Conservation (phyloP, 2,797 vertebrate species). For the Mareca penelope region DNA sequence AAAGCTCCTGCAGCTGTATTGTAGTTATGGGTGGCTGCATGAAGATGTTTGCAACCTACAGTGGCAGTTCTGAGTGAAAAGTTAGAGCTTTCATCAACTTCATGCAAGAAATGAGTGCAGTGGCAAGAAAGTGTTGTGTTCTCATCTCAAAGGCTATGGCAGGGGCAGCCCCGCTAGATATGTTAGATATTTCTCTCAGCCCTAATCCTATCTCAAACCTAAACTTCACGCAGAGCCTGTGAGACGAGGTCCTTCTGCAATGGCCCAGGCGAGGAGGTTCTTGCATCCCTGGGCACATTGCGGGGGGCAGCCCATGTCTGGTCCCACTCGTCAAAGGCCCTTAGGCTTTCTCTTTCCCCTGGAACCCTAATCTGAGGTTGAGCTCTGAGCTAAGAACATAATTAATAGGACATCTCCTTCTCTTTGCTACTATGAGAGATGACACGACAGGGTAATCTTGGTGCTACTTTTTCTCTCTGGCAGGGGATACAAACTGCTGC, state of each 20-base stretch:
- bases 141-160: neutral
- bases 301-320: neutral
- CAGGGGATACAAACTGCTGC: neutral
- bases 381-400: neutral
- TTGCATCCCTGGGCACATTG: neutral
- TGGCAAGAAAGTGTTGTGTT: neutral
- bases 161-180: neutral
- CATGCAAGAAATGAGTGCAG: neutral
- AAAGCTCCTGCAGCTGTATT: constrained; percentile 6
- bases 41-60: neutral
- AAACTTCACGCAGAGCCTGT: neutral
- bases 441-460: neutral
- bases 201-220: neutral
- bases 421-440: neutral
- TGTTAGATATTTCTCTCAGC: neutral
- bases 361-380: neutral
- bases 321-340: neutral
- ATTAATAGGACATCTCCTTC: neutral
- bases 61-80: neutral
- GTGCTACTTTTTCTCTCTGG: neutral
- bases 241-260: rapidly evolving
- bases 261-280: neutral
- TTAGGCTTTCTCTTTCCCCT: neutral
- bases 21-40: neutral
- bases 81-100: neutral